A percentile compares a stretch with the other conserved stretches of the same genome.
Conservation (phyloP, 2,888 invertebrate species). For the Napeogenes inachia region DNA sequence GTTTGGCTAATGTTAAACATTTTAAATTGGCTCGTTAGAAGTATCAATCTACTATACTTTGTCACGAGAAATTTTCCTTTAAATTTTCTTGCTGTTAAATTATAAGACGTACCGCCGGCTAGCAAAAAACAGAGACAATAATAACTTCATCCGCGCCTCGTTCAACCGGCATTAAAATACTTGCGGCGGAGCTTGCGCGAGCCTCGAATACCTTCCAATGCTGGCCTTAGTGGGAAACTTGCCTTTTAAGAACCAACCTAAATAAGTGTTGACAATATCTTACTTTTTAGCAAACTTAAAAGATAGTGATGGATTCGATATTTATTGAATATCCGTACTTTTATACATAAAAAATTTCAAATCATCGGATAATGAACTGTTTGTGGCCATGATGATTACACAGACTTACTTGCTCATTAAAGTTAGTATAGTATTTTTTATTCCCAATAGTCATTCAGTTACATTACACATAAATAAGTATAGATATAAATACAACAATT, state of each 20-base stretch:
- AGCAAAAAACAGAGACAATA: constrained; percentile 10
- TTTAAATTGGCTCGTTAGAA: too few relatives aligned
- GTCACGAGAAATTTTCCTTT: background rate
- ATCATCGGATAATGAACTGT: too few relatives aligned
- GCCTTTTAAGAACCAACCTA: background rate
- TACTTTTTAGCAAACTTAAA: background rate
- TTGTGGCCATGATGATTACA: too few relatives aligned
- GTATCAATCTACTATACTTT: too few relatives aligned
- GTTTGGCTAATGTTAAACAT: too few relatives aligned
- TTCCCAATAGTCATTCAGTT: too few relatives aligned
- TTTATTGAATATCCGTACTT: background rate
- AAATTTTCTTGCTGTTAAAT: background rate
- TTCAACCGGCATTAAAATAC: constrained; percentile 25
- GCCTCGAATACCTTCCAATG: constrained; percentile 15
- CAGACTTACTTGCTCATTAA: too few relatives aligned
- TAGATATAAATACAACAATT: too few relatives aligned
- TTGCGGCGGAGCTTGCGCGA: constrained; percentile 8
- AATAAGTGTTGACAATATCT: constrained; percentile 1
- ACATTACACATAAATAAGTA: too few relatives aligned
- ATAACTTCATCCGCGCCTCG: constrained; percentile 22
- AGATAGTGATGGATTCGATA: background rate
- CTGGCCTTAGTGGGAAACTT: constrained; percentile 23
- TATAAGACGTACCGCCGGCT: background rate
- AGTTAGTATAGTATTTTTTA: too few relatives aligned
- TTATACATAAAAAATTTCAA: too few relatives aligned